Evolutionary conservation across 2,113 vertebrate genomes (phyloP).

Genomic region (Sander lucioperca): DNA sequence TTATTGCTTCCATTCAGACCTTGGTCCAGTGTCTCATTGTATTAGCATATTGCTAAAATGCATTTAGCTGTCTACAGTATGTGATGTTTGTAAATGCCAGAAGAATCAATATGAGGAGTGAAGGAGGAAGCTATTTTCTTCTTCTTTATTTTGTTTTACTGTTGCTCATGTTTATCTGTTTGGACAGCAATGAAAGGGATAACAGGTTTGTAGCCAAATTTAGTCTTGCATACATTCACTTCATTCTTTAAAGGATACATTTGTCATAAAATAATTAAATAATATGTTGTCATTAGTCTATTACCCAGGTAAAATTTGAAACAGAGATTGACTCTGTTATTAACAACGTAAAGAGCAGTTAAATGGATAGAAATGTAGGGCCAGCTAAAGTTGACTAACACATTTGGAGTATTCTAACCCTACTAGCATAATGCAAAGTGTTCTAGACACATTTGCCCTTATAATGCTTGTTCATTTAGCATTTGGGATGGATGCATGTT

Average conservation of each 20-base stretch:
- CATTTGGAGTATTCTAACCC: constrained; percentile 13
- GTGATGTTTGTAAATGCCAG: constrained; percentile 25
- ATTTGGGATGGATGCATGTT: constrained; percentile 4
- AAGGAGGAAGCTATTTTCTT: neutral
- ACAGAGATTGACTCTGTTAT: neutral
- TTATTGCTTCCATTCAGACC: constrained; percentile 69
- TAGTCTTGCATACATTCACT: constrained; percentile 10
- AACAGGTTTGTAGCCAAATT: constrained; percentile 11
- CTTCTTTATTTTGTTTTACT: constrained; percentile 8
- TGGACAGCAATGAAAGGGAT: neutral
- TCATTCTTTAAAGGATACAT: neutral
- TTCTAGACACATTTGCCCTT: constrained; percentile 13
- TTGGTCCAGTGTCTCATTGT: constrained; percentile 22
- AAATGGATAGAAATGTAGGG: constrained; percentile 12
- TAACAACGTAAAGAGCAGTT: constrained; percentile 11
- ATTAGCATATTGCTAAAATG: constrained; percentile 52
- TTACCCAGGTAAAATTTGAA: neutral
- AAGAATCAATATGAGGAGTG: constrained; percentile 18
- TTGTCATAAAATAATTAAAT: neutral
- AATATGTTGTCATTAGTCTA: neutral
- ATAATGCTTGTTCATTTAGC: constrained; percentile 1
- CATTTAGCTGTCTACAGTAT: constrained; percentile 29
- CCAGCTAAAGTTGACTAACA: neutral
- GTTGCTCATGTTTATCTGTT: constrained; percentile 10
- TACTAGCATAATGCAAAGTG: constrained; percentile 13